Percentiles rank a stretch among this genome's conserved stretches.
Conservation (phyloP, 1,140 invertebrate genomes). For the Lordiphosa mommai region DNA sequence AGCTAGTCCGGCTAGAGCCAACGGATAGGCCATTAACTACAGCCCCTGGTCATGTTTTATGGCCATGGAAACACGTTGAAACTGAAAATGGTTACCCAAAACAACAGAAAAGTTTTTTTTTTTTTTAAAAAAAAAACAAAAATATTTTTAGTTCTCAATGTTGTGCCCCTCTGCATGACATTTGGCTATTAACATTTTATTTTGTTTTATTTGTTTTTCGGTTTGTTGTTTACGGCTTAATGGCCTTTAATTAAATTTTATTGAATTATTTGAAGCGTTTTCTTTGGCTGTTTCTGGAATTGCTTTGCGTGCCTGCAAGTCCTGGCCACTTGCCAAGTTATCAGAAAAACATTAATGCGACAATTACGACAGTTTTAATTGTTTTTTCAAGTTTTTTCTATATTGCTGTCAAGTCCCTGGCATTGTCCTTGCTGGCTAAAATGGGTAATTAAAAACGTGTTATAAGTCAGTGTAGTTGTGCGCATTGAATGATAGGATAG, state of each 20-base stretch:
- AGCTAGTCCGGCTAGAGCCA: constrained; percentile 47
- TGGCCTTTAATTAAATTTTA: constrained; percentile 55
- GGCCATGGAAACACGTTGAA: constrained; percentile 57
- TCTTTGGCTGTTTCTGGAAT: constrained; percentile 22
- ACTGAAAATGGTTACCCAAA: constrained; percentile 24
- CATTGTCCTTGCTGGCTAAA: constrained; percentile 30
- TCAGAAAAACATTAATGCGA: constrained; percentile 73
- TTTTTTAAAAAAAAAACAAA: constrained; percentile 5
- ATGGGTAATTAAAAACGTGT: constrained; percentile 74
- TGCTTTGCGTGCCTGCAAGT: constrained; percentile 45
- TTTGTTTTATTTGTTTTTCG: constrained; percentile 2
- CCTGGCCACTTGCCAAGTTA: constrained; percentile 54
- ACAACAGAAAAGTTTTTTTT: constrained; percentile 26
- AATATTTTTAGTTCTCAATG: constrained; percentile 35
- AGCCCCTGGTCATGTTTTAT: constrained; percentile 66
- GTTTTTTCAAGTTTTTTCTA: constrained; percentile 57
- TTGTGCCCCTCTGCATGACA: constrained; percentile 23
- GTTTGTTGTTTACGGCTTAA: constrained; percentile 9
- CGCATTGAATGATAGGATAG: constrained; percentile 4
- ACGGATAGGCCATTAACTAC: constrained; percentile 63
- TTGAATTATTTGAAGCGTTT: constrained; percentile 30
- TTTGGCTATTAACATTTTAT: constrained; percentile 54
- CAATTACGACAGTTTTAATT: constrained; percentile 74
- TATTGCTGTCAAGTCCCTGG: constrained; percentile 22
- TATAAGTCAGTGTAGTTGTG: constrained; percentile 23